phyloP scores from a whole-genome alignment of 2,797 vertebrate species.

The Etheostoma perlongum region DNA sequence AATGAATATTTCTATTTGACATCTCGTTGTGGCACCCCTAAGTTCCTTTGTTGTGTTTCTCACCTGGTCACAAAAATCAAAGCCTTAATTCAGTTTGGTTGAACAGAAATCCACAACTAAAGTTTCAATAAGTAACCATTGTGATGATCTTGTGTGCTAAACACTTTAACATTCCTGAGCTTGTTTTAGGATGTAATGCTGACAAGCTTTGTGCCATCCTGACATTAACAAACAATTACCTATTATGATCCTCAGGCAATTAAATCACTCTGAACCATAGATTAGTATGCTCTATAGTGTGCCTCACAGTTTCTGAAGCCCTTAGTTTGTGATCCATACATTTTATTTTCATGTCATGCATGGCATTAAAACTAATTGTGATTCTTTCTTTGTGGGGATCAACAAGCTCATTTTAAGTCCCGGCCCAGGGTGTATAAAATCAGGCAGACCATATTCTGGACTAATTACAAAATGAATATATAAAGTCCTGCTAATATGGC shows the following conservation, averaged over 20 bases:
- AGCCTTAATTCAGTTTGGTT: not conserved
- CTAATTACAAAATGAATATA: conserved; percentile 21
- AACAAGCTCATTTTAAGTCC: conserved; percentile 14
- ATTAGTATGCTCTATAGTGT: conserved; percentile 6
- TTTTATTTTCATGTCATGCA: conserved; percentile 37
- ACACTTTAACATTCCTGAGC: not conserved
- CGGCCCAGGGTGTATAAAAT: conserved; percentile 8
- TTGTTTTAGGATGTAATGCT: conserved; percentile 2
- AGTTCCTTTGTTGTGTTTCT: too few relatives aligned
- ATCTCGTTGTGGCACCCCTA: too few relatives aligned
- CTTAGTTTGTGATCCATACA: conserved; percentile 21
- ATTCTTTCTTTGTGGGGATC: conserved; percentile 40
- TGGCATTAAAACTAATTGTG: conserved; percentile 49
- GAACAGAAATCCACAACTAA: not conserved
- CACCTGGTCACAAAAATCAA: not conserved
- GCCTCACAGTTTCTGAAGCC: conserved; percentile 21
- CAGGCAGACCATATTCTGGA: conserved; percentile 16
- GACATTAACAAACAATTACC: conserved; percentile 36
- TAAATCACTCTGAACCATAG: conserved; percentile 17
- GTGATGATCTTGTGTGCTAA: not conserved
- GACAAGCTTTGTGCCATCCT: conserved; percentile 13
- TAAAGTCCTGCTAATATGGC: not conserved
- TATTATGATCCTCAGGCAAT: conserved; percentile 28
- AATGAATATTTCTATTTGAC: not conserved
- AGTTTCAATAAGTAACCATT: not conserved